A percentile compares a stretch with the other conserved stretches of the same genome.
Conservation (phyloP, 1,140 invertebrate genomes). For the Orius insidiosus region DNA sequence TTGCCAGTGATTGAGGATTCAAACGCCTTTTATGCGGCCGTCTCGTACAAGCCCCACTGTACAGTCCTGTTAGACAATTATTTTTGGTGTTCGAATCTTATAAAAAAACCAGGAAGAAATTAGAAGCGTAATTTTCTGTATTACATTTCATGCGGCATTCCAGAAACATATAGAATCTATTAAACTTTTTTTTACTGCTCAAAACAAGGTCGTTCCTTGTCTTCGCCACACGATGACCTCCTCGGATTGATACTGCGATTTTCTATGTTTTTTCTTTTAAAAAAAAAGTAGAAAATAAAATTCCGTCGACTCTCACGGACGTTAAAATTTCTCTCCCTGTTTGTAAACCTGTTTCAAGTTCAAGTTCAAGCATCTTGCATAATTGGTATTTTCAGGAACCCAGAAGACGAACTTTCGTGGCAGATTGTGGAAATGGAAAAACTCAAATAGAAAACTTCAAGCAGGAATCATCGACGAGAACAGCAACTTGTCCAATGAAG, state of each 20-base stretch:
- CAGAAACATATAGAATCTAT: background rate
- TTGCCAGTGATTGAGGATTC: too few species aligned
- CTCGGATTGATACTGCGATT: too few species aligned
- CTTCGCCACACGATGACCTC: background rate
- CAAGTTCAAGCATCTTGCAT: background rate
- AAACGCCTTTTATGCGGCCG: too few species aligned
- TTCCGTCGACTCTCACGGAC: background rate
- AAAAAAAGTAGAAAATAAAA: conserved; percentile 1
- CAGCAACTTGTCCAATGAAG: conserved; percentile 23
- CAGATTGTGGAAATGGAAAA: conserved; percentile 38
- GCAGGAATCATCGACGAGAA: conserved; percentile 13
- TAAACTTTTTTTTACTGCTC: background rate
- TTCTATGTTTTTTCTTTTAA: too few species aligned
- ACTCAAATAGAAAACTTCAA: conserved; percentile 19
- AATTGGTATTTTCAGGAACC: conserved; percentile 30
- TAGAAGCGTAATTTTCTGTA: background rate
- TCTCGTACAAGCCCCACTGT: too few species aligned
- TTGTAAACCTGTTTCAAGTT: background rate
- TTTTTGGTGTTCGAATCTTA: too few species aligned
- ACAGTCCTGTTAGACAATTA: too few species aligned
- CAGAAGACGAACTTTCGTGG: conserved; percentile 55
- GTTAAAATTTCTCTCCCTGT: background rate
- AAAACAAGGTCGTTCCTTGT: background rate
- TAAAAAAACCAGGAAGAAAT: conserved; percentile 1
- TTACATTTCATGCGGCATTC: background rate